These are phyloP conservation scores for Centropristis striata DNA, from an alignment of 2,113 vertebrate genomes.

Conservation along the genomic window DNA sequence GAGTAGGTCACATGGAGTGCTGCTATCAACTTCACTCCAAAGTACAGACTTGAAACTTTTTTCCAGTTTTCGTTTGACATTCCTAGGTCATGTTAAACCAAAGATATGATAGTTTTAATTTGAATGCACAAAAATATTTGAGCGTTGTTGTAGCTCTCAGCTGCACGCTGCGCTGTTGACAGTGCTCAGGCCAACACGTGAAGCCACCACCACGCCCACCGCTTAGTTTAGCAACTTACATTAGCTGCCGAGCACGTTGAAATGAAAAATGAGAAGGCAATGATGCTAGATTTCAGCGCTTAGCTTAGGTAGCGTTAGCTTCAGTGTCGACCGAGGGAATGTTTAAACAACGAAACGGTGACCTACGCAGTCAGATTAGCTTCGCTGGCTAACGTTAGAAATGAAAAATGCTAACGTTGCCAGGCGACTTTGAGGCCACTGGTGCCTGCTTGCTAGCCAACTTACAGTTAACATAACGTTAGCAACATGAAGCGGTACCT, in stretches of 20 bases:
- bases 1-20: too few species aligned
- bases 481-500: too few species aligned
- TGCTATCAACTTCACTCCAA: too few species aligned
- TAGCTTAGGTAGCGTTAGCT: too few species aligned
- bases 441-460: not conserved
- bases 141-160: too few species aligned
- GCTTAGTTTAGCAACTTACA: not conserved
- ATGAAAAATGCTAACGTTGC: not conserved
- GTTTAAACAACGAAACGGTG: too few species aligned
- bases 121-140: too few species aligned
- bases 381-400: not conserved
- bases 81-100: too few species aligned
- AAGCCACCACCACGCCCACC: constrained; percentile 38
- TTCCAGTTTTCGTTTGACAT: too few species aligned
- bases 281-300: not conserved
- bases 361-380: not conserved
- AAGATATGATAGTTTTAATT: too few species aligned
- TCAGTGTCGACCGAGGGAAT: not conserved
- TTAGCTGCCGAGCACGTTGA: too few species aligned
- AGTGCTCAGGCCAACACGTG: constrained; percentile 7
- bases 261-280: not conserved
- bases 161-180: constrained; percentile 44
- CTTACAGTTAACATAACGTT: not conserved
- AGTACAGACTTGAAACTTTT: too few species aligned
- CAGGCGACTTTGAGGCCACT: not conserved